Evolutionary conservation across 2,113 vertebrate species (phyloP).

Genomic region (Siniperca knerii): DNA sequence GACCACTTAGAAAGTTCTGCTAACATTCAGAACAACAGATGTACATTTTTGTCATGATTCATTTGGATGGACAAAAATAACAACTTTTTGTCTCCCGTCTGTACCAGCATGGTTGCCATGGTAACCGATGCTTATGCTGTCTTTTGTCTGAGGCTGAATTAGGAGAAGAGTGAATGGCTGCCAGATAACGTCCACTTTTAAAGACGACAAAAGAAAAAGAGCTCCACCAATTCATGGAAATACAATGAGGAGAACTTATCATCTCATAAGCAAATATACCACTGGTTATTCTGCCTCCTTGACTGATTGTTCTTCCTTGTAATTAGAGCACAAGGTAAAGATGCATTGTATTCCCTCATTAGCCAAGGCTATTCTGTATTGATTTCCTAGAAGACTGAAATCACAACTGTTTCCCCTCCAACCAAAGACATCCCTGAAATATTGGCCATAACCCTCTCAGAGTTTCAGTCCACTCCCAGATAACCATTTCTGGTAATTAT

Average conservation of each 20-base stretch:
- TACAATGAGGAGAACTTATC: not conserved
- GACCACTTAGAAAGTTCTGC: not conserved
- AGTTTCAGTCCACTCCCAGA: not conserved
- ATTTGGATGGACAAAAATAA: conserved; percentile 14
- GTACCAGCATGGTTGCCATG: conserved; percentile 48
- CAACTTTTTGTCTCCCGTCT: conserved; percentile 47
- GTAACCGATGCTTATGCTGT: conserved; percentile 51
- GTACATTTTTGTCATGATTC: conserved; percentile 40
- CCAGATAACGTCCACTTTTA: conserved; percentile 44
- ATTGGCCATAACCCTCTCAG: conserved; percentile 12
- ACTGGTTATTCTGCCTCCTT: conserved; percentile 29
- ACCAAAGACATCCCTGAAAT: conserved; percentile 42
- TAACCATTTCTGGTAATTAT: conserved; percentile 27
- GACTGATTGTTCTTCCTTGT: conserved; percentile 40
- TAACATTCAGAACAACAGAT: conserved; percentile 25
- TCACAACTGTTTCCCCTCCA: conserved; percentile 34
- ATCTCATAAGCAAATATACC: conserved; percentile 16
- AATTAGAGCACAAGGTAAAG: conserved; percentile 35
- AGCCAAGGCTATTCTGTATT: conserved; percentile 25
- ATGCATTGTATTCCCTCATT: conserved; percentile 30
- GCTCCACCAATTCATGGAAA: not conserved
- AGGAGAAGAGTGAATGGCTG: conserved; percentile 29
- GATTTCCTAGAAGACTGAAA: conserved; percentile 43
- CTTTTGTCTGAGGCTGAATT: conserved; percentile 49
- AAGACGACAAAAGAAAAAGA: conserved; percentile 15